Base-by-base conservation (phyloP, 2,113 vertebrate species). In the Aphyosemion australe region DNA sequence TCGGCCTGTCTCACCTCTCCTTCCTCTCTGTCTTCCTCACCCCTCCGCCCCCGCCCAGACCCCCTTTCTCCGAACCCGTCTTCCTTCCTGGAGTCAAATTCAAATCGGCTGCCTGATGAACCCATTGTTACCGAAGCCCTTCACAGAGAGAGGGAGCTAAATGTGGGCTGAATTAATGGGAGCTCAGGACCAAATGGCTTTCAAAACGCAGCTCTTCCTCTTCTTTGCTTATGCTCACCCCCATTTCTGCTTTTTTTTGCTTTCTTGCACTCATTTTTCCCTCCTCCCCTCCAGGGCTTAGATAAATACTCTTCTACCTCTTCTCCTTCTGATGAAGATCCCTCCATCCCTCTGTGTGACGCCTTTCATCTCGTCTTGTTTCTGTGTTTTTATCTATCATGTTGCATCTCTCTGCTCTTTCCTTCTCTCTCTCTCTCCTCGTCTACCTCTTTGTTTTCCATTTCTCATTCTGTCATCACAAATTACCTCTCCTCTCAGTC, bases 101-200 rank as follows among this genome's bases (percentile, higher is more conserved):
- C 79, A 82, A 65, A 85, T 75, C 43, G 68, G 61, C 66, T 77
- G 69, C 74, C 66, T 83, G 81, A 87, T 84, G 77, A 83, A 82
- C 75, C 79, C 72, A 72, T 86, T 84, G 78, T 87, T 81, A 85
- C 72, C 37, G 46, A 54, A 83, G 79, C 67, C 72, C 87, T 86
- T 88, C 74, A 76, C 64, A 75, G 51, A 69, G 72, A 77, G 69
- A 62, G 72, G 69, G 72, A 69, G 71, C 70, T 76, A 76, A 86
- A 84, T 82, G 77, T 11, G 14, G 46, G 34, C 54, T 65, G 79
- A 83, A 84, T 85, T 79, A 83, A 84, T 83, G 59, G 74, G 48
- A 63, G 60, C 64, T 84, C 63, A 57, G 69, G 63, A 78, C 79
- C 72, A 74, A 86, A 76, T 79, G 62, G 82, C 77, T 85, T 84